Conservation (phyloP, 2,797 vertebrate species). For the Melanotaenia pygmaea region DNA sequence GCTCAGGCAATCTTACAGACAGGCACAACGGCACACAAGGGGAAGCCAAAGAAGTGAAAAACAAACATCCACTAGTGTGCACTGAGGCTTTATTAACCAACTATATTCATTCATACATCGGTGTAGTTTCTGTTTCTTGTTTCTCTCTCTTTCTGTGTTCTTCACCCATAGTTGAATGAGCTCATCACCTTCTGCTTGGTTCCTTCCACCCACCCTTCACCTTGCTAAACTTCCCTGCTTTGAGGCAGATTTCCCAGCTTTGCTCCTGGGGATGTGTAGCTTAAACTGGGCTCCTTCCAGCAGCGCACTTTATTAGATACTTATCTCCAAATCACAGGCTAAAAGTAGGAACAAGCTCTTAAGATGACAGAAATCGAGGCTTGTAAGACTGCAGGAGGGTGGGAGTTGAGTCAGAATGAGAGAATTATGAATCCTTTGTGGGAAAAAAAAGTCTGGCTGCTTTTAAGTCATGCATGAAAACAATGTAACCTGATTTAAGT, state of each 20-base stretch:
- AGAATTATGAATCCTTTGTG: slow-evolving; percentile 35
- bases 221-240: slow-evolving; percentile 44
- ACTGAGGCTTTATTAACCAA: background rate
- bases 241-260: slow-evolving; percentile 56
- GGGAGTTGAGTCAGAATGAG: slow-evolving; percentile 23
- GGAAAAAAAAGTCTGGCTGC: slow-evolving; percentile 41
- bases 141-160: slow-evolving; percentile 21
- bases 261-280: slow-evolving; percentile 50
- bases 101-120: slow-evolving; percentile 16
- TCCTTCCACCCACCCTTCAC: slow-evolving; percentile 39
- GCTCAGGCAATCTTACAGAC: slow-evolving; percentile 49
- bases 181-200: slow-evolving; percentile 41
- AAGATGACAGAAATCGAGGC: slow-evolving; percentile 51
- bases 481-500: slow-evolving; percentile 22
- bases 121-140: slow-evolving; percentile 18
- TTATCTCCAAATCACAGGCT: slow-evolving; percentile 60
- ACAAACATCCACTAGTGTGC: slow-evolving; percentile 46
- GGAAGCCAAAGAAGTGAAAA: slow-evolving; percentile 35
- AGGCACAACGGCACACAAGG: slow-evolving; percentile 45
- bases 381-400: slow-evolving; percentile 30
- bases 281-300: slow-evolving; percentile 53
- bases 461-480: slow-evolving; percentile 6
- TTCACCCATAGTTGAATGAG: slow-evolving; percentile 38
- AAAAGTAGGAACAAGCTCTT: slow-evolving; percentile 37
- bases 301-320: slow-evolving; percentile 65